These are phyloP conservation scores for Biston betularia DNA, from an alignment of 2,888 invertebrate genomes.

Conservation along the genomic window DNA sequence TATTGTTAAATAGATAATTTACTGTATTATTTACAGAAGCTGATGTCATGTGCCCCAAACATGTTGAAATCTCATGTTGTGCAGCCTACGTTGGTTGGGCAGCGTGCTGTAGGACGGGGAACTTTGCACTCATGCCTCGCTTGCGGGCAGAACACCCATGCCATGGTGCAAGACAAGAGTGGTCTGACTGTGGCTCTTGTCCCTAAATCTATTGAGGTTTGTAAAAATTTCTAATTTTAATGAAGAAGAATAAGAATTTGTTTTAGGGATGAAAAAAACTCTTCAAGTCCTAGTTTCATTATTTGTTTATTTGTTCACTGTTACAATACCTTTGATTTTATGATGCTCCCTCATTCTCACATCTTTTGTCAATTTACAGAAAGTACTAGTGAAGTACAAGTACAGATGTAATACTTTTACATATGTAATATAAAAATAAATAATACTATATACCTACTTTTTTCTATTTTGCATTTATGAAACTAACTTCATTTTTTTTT, in stretches of 20 bases:
- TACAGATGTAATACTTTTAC: too few species aligned
- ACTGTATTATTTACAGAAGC: conserved; percentile 70
- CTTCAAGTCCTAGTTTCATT: background rate
- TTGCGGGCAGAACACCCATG: conserved; percentile 88
- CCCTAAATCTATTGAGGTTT: conserved; percentile 83
- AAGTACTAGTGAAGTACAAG: too few species aligned
- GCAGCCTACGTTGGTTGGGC: conserved; percentile 86
- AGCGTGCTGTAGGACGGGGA: conserved; percentile 87
- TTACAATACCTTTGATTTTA: background rate
- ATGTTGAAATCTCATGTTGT: conserved; percentile 82
- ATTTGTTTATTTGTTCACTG: background rate
- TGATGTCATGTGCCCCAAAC: conserved; percentile 80
- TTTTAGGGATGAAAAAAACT: background rate
- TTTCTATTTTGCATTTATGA: too few species aligned
- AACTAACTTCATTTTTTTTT: too few species aligned
- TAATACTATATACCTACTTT: too few species aligned
- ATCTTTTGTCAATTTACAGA: too few species aligned
- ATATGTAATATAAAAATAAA: too few species aligned
- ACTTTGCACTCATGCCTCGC: conserved; percentile 87
- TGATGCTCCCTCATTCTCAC: background rate
- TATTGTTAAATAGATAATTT: background rate
- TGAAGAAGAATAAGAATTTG: background rate
- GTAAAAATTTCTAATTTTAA: background rate
- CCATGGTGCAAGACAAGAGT: conserved; percentile 83
- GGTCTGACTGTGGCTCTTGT: conserved; percentile 80